phyloP scores from a whole-genome alignment of 2,888 invertebrate species.

The Athalia cordata region DNA sequence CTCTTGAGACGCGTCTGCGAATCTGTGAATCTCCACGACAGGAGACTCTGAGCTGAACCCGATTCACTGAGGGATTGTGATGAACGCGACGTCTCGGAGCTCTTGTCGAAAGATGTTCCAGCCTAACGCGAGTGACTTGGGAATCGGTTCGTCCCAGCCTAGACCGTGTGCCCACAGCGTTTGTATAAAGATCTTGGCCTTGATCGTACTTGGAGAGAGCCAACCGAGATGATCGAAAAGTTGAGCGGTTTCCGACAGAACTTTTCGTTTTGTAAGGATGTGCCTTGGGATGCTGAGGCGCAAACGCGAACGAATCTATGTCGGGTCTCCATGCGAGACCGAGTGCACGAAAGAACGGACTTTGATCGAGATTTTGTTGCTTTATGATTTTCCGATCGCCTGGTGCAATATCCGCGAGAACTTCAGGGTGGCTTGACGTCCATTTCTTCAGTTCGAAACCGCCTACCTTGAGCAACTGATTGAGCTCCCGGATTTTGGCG shows the following conservation, averaged over 20 bases:
- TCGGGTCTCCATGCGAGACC: slow-evolving; percentile 46
- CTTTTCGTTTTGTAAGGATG: slow-evolving; percentile 38
- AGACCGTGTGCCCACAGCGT: slow-evolving; percentile 45
- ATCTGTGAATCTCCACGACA: slow-evolving; percentile 46
- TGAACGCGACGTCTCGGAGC: slow-evolving; percentile 4
- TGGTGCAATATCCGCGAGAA: slow-evolving; percentile 14
- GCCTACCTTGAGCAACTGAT: slow-evolving; percentile 47
- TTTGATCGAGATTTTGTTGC: slow-evolving; percentile 11
- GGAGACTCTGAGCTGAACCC: not conserved
- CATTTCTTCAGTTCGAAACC: slow-evolving; percentile 48
- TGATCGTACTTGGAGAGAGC: slow-evolving; percentile 45
- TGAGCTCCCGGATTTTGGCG: slow-evolving; percentile 42
- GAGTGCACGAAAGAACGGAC: slow-evolving; percentile 42
- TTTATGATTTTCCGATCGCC: slow-evolving; percentile 3
- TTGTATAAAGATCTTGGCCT: slow-evolving; percentile 50
- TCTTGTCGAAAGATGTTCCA: slow-evolving; percentile 38
- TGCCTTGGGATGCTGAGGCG: not conserved
- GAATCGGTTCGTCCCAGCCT: slow-evolving; percentile 47
- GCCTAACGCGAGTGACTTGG: slow-evolving; percentile 9
- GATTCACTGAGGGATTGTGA: slow-evolving; percentile 43
- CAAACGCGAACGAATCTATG: slow-evolving; percentile 43
- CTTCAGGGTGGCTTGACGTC: slow-evolving; percentile 23
- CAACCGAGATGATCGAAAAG: slow-evolving; percentile 51
- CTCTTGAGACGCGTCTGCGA: slow-evolving; percentile 48
- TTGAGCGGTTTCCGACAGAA: slow-evolving; percentile 31